Percentiles rank a stretch among this genome's conserved stretches.
These are phyloP conservation scores for Enteromius afrohamiltoni DNA, from an alignment of 2,797 vertebrate genomes.

Conservation along the genomic window DNA sequence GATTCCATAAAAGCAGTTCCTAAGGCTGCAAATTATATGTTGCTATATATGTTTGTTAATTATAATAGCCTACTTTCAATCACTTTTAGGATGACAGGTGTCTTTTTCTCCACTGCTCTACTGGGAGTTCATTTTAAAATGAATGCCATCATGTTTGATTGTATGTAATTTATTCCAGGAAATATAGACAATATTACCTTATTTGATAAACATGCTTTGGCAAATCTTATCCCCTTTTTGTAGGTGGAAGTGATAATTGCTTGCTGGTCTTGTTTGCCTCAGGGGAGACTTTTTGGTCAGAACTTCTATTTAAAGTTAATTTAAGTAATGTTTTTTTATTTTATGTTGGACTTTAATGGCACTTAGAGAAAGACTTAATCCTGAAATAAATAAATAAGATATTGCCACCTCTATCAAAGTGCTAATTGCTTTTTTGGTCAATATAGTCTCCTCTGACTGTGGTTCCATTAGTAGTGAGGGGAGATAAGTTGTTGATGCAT, in stretches of 20 bases:
- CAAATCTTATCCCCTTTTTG: not conserved
- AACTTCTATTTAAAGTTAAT: conserved; percentile 31
- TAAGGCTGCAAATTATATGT: not conserved
- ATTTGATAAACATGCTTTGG: not conserved
- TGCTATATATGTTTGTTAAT: not conserved
- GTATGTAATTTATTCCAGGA: not conserved
- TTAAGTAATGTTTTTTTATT: not conserved
- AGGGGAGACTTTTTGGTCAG: not conserved
- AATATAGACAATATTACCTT: not conserved
- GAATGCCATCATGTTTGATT: not conserved
- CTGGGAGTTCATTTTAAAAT: conserved; percentile 12
- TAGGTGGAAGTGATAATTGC: conserved; percentile 32
- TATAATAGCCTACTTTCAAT: conserved; percentile 4
- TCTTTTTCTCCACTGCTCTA: not conserved
- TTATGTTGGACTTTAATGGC: conserved; percentile 1
- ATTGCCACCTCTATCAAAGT: not conserved
- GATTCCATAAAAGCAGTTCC: not conserved
- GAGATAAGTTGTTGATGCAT: not conserved
- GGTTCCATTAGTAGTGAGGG: not conserved
- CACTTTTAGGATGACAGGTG: not conserved
- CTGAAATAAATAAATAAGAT: conserved; percentile 24
- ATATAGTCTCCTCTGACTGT: not conserved
- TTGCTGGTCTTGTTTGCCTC: conserved; percentile 2
- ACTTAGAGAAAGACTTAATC: not conserved
- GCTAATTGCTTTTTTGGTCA: conserved; percentile 1